Base-by-base conservation (phyloP, 1,140 invertebrate species). In the Sarcophaga peregrina region DNA sequence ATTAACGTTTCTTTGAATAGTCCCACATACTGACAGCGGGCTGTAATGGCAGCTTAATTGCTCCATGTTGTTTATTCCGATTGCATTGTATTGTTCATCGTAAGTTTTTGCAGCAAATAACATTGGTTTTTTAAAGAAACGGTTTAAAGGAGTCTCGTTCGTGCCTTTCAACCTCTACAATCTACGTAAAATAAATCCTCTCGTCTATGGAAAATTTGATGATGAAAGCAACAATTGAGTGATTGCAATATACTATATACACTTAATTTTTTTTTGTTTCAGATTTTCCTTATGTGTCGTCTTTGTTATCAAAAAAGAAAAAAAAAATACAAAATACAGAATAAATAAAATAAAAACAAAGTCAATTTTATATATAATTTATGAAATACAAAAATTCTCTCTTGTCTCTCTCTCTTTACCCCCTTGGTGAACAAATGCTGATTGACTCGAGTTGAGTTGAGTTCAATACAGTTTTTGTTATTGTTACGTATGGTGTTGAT, bases 41-140 rank as follows among this genome's bases (percentile, higher is more conserved):
- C 75, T 17, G 47, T 25, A 17, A 52, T 48, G 46, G 20, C 25
- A 20, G 75, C 75, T n/a, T 47, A 17, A 25, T 50, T 78, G 75
- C 75, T 50, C 75, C 75, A 78, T 78, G 75, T 20, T 78, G n/a
- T 78, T 78, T 47, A 78, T 78, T 78, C 75, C 75, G 47, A 46
- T 78, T 78, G n/a, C 75, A 37, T 78, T 78, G n/a, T 52, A 50
- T 78, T 78, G 75, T 78, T 52, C 75, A 78, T 78, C 48, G 75
- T 52, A 78, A 50, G 50, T 78, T 52, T 78, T 50, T n/a, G 17
- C 47, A 78, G 25, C 48, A 50, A 78, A 78, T 78, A 78, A 78
- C 75, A 78, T 78, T 50, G 47, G 75, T 48, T 78, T 37, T 1
- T 78, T 20, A 17, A 10, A 76, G 25, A 78, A 20, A 10, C 11